Conservation (phyloP, 2,113 vertebrate species). For the Callaeas wilsoni region DNA sequence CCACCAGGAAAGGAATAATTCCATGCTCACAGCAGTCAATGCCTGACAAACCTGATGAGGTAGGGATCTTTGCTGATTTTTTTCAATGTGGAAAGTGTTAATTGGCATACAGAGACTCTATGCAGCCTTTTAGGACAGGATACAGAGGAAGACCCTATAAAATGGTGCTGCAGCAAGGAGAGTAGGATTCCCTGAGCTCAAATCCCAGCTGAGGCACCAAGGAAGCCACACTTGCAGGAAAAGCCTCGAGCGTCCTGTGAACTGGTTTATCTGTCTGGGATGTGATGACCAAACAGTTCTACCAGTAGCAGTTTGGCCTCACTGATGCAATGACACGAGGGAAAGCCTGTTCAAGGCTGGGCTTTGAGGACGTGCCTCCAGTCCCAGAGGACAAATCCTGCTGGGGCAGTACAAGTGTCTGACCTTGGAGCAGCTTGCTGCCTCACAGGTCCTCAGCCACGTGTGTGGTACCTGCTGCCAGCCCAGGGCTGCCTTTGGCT, state of each 20-base stretch:
- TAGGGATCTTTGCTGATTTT: background rate
- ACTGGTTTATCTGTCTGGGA: background rate
- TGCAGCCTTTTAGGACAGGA: background rate
- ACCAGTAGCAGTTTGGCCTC: background rate
- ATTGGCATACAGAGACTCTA: background rate
- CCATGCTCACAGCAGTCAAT: background rate
- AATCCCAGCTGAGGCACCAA: background rate
- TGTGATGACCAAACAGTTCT: background rate
- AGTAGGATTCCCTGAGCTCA: background rate
- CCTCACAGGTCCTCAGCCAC: background rate
- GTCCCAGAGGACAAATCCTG: background rate
- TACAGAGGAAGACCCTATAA: background rate
- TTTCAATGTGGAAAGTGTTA: background rate
- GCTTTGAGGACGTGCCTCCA: background rate
- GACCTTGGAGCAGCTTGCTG: background rate
- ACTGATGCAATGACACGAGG: background rate
- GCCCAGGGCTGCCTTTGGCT: background rate
- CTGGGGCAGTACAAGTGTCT: background rate
- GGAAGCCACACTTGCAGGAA: background rate
- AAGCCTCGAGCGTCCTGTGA: background rate
- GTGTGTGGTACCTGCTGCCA: background rate
- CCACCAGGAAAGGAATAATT: background rate
- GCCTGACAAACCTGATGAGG: background rate
- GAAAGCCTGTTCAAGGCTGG: background rate
- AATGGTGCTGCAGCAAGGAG: background rate